These are phyloP conservation scores for Beris chalybata DNA, from an alignment of 2,888 invertebrate species.

Conservation along the genomic window DNA sequence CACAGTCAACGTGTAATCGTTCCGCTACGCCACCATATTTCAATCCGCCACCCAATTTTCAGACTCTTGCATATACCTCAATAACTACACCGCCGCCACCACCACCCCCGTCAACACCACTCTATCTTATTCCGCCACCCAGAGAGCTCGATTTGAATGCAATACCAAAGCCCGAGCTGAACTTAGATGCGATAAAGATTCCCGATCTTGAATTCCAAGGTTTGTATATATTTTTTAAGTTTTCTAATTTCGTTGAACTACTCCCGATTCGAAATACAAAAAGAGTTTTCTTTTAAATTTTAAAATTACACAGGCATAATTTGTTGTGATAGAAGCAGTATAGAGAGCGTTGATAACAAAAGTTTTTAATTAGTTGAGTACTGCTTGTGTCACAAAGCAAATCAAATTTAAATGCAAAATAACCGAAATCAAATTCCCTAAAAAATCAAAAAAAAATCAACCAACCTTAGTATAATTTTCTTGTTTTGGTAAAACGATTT, in stretches of 20 bases:
- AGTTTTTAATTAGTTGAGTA: neutral
- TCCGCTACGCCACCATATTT: slow-evolving; percentile 44
- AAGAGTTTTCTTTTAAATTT: too few species aligned
- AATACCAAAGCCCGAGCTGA: slow-evolving; percentile 63
- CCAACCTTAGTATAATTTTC: slow-evolving; percentile 23
- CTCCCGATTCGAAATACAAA: too few species aligned
- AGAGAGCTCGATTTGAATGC: slow-evolving; percentile 63
- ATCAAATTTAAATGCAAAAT: neutral
- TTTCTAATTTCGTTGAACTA: neutral
- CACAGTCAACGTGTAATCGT: slow-evolving; percentile 27
- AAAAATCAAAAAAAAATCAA: slow-evolving; percentile 8
- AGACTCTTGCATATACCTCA: slow-evolving; percentile 41
- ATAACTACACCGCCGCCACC: slow-evolving; percentile 45
- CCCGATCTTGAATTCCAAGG: slow-evolving; percentile 47
- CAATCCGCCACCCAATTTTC: slow-evolving; percentile 52
- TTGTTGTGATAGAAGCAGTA: too few species aligned
- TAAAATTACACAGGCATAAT: too few species aligned
- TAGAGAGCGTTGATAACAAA: slow-evolving; percentile 4
- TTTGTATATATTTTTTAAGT: slow-evolving; percentile 20
- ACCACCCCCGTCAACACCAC: slow-evolving; percentile 50
- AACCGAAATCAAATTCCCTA: slow-evolving; percentile 6
- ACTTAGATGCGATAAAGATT: slow-evolving; percentile 62
- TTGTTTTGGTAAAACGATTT: slow-evolving; percentile 49
- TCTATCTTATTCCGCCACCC: slow-evolving; percentile 60
- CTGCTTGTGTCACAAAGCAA: slow-evolving; percentile 17